Conservation (phyloP, 2,113 vertebrate genomes). For the Syngnathus floridae region DNA sequence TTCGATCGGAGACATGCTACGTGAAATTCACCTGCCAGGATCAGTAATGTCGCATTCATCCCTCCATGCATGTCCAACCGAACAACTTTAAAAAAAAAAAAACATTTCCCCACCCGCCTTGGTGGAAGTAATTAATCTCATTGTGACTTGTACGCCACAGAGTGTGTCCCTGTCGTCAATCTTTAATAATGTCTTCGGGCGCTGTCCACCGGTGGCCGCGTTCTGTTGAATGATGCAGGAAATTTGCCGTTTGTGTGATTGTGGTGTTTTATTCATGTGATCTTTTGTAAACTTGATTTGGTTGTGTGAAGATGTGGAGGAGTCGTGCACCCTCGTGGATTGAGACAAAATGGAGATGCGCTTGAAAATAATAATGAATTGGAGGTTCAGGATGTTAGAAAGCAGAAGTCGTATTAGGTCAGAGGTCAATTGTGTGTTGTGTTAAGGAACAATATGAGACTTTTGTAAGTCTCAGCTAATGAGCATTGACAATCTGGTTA, state of each 20-base stretch:
- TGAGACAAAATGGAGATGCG: no score
- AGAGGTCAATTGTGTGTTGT: not conserved
- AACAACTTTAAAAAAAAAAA: not conserved
- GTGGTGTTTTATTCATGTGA: not conserved
- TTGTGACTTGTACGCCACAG: not conserved
- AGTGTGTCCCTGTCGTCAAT: slow-evolving; percentile 29
- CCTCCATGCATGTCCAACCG: not conserved
- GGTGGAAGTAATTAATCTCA: slow-evolving; percentile 6
- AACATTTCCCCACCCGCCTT: no score
- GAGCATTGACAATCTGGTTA: no score
- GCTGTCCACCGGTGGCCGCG: slow-evolving; percentile 24
- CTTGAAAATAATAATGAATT: not conserved
- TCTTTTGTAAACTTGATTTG: not conserved
- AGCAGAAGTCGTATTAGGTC: not conserved
- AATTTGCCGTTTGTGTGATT: not conserved
- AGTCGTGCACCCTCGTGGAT: not conserved
- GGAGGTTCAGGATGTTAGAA: not conserved
- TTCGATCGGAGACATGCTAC: no score
- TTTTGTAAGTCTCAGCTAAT: no score
- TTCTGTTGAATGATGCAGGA: slow-evolving; percentile 52
- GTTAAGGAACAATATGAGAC: no score
- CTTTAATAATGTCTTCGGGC: slow-evolving; percentile 61
- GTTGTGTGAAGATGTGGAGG: not conserved
- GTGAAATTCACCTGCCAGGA: no score
- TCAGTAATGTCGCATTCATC: no score